Evolutionary conservation across 2,888 invertebrate genomes (phyloP), one percentile per base, ranked within the genome.

Genomic region (Choreutis nemorana): DNA sequence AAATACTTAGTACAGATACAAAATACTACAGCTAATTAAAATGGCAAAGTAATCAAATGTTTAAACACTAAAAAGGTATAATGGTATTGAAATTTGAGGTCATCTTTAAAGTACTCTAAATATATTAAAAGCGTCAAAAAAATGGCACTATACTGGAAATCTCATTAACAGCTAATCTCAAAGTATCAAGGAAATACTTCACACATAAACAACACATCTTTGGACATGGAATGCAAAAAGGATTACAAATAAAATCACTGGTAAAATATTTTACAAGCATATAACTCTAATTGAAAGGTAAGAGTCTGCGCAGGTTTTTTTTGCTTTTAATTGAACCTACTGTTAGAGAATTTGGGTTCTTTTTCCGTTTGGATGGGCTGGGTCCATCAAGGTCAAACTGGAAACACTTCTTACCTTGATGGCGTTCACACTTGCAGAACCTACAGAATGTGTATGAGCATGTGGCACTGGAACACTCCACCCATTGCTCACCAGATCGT

Each of bases 381-480:
- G 77, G 72, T 20, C 67, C 71, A 40, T 73, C 66, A 27, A 78
- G 51, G 41, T 70, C 73, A 45, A 71, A 73, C 39, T 59, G 63
- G 36, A 58, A 50, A 41, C 79, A 78, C 29, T 37, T 62, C 51
- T 59, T 71, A 52, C 64, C 63, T 44, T 68, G 62, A 45, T 77
- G 78, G 39, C 68, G 52, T 29, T 53, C 55, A 39, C 65, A 67
- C 32, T 56, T 67, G 47, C 79, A 83, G 50, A 65, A 63, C 41
- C 62, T 72, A 53, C 82, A 81, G 53, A 79, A 83, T 50, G 77
- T 67, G 57, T 72, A 75, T 24, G 68, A 50, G 56, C 82, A 82
- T 41, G 64, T 63, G 32, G 37, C 41, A 47, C 70, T 71, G 39
- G 71, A 72, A 50, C 83, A 83, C 50, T 79, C 72, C 29, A 70